Percentiles rank a stretch among this genome's conserved stretches.
Evolutionary conservation across 2,888 invertebrate species (phyloP).

Genomic region (Ochropleura leucogaster): DNA sequence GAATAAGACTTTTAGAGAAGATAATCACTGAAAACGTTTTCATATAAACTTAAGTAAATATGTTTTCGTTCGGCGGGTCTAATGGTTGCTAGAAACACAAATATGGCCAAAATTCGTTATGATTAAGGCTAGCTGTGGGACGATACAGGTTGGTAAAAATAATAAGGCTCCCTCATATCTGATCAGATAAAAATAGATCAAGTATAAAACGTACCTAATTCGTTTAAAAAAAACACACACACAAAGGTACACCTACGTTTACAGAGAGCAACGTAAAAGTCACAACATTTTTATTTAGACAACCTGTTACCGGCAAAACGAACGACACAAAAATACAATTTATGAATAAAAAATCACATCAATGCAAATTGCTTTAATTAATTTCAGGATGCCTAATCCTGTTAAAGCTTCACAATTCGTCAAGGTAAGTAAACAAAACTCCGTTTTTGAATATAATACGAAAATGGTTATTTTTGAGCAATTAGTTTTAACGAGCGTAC

Average conservation of each 20-base stretch:
- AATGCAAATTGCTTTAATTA: constrained; percentile 58
- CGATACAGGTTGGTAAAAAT: background rate
- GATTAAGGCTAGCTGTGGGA: background rate
- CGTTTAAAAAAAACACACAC: background rate
- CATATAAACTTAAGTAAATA: background rate
- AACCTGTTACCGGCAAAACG: constrained; percentile 3
- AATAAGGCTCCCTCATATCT: background rate
- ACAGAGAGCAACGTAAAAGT: constrained; percentile 13
- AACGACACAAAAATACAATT: constrained; percentile 43
- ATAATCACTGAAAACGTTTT: background rate
- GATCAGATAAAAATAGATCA: background rate
- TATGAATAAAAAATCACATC: constrained; percentile 54
- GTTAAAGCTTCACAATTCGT: constrained; percentile 63
- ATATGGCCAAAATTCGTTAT: background rate
- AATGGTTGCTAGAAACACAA: background rate
- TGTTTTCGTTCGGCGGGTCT: background rate
- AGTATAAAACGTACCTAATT: background rate
- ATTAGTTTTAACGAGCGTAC: constrained; percentile 69
- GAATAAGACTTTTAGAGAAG: background rate
- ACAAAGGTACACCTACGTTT: background rate
- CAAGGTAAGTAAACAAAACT: constrained; percentile 73
- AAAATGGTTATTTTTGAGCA: constrained; percentile 70
- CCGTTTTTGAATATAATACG: constrained; percentile 67
- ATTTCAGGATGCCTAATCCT: constrained; percentile 48
- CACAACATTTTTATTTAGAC: constrained; percentile 33